Base-by-base conservation (phyloP, 2,797 vertebrate species). In the Denticeps clupeoides region DNA sequence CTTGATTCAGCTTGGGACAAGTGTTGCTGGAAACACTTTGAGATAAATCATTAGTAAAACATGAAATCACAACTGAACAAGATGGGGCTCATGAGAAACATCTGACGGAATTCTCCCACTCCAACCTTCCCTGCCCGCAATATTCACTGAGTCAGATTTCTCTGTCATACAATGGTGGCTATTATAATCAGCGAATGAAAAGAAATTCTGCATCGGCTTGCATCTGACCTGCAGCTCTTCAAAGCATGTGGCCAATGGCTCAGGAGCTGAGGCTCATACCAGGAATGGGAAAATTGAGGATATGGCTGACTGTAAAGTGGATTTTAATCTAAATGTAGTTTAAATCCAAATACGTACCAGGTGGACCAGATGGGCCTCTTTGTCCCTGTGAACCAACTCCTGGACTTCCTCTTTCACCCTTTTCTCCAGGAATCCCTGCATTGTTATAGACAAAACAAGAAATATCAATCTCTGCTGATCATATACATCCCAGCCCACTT, bases 381-480 rank as follows among this genome's bases (percentile, higher is more conserved):
- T 89, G 85, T 71, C 95, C 95, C 75, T 83, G 83, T 60, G 82
- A 76, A 54, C 89, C 87, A 49, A 54, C 79, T 54, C 87, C 87
- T 51, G 73, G 42, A 62, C 58, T 26, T 44, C 92, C 95, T 74
- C 89, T 85, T 75, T 99, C 95, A 2, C 95, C 95, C 65, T 97
- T 97, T 65, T 97, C 93, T 80, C 93, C 95, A 45, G 82, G 69
- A 54, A 86, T 62, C 65, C 95, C 93, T 99, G 66, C 3, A 63
- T 2, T 52, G 10, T 52, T 51, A 53, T 58, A 10, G 21, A 7
- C 23, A 45, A 51, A 13, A 12, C 32, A 3, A 40, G 19, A 15
- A 24, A 47, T 7, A 38, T 37, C 18, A 8, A 19, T 16, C 38
- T 38, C 9, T 38, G 38, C 38, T 35, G 10, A 38, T 8, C 35